Evolutionary conservation across 2,113 vertebrate genomes (phyloP), one percentile per base, ranked within the genome.

Genomic region (Chaetodon auriga): DNA sequence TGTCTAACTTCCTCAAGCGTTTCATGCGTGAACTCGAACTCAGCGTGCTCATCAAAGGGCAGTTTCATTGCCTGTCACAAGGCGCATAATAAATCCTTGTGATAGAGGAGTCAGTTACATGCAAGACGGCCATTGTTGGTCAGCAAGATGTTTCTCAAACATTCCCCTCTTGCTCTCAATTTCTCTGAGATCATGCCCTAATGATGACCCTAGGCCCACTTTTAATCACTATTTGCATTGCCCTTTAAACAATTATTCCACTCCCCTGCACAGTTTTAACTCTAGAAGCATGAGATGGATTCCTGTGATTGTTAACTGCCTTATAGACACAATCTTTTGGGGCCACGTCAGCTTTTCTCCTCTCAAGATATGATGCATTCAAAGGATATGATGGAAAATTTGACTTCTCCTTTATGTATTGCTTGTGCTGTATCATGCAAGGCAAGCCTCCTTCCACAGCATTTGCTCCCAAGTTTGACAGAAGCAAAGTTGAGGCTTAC

Each of bases 161-260:
- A 73, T 68, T 63, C 87, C 91, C 65, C 68, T 68, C 75, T 70
- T 81, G 72, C 83, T 86, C 88, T 80, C 75, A 71, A 68, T 89
- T 89, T 92, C 82, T 90, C 78, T 83, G 84, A 92, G 86, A 93
- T 92, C 84, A 84, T 90, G 84, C 86, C 91, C 87, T 95, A 95
- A 95, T 95, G 92, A 94, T 93, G 92, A 95, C 95, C 89, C 81
- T 80, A 90, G 93, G 93, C 93, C 48, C 82, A 75, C 87, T 94
- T 95, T 92, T 92, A 94, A 94, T 94, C 92, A 94, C 91, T 92
- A 90, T 93, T 91, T 92, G 89, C 81, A 38, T 88, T 93, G 92
- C 75, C 94, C 93, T 94, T 95, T 95, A 83, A 90, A 91, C 77
- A 87, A 94, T 95, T 60, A 90, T 96, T 95, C 91, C 92, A 92